Conservation (phyloP, 2,888 invertebrate genomes). For the Proisotoma minuta region DNA sequence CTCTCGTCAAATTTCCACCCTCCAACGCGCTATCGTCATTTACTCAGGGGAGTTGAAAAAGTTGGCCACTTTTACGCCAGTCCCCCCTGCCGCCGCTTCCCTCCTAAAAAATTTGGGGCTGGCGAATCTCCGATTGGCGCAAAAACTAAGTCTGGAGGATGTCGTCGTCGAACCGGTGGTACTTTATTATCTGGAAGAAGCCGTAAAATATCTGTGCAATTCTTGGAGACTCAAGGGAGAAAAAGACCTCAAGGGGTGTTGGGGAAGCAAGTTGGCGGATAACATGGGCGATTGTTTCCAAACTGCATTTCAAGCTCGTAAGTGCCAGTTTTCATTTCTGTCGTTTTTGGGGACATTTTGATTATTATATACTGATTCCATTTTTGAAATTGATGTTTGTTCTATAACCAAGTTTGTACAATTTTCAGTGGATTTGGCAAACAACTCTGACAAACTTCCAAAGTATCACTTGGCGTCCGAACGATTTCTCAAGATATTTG, state of each 20-base stretch:
- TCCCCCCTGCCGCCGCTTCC: too few species aligned
- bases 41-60: background rate
- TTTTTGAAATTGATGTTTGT: background rate
- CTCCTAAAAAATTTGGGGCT: constrained; percentile 12
- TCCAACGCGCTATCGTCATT: constrained; percentile 11
- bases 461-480: background rate
- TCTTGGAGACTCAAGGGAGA: background rate
- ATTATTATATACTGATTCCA: background rate
- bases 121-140: constrained; percentile 12
- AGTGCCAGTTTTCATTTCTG: background rate
- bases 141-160: constrained; percentile 6
- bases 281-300: background rate
- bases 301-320: constrained; percentile 8
- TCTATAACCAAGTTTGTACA: too few species aligned
- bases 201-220: background rate
- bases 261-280: background rate
- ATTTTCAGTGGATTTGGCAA: background rate
- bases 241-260: background rate
- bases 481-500: background rate
- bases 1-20: background rate
- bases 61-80: background rate
- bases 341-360: background rate
- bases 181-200: background rate
- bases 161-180: background rate
- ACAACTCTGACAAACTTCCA: background rate